phyloP scores from a whole-genome alignment of 2,888 invertebrate genomes.

The Pycnomerus fuliginosus region DNA sequence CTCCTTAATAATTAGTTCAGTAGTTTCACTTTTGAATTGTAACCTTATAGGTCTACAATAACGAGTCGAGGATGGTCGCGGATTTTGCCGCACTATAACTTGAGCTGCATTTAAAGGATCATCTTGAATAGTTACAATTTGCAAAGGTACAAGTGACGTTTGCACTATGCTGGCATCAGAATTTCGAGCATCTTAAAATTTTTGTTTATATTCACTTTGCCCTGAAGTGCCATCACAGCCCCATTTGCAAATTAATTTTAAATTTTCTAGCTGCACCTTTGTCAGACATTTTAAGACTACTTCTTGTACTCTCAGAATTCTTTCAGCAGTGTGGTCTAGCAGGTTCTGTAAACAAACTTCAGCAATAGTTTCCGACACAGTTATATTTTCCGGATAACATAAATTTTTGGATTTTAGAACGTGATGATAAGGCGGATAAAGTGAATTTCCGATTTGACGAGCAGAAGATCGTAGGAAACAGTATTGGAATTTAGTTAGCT shows the following conservation, averaged over 20 bases:
- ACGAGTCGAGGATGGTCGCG: conserved; percentile 34
- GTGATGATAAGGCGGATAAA: too few relatives aligned
- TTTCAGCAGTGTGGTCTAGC: not conserved
- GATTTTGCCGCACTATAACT: conserved; percentile 41
- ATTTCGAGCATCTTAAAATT: conserved; percentile 27
- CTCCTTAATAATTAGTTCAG: conserved; percentile 33
- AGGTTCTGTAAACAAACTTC: too few relatives aligned
- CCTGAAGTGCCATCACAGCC: too few relatives aligned
- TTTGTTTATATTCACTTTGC: conserved; percentile 35
- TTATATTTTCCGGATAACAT: too few relatives aligned
- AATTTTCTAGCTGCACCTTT: conserved; percentile 12
- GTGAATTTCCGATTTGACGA: too few relatives aligned
- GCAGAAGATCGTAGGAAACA: too few relatives aligned
- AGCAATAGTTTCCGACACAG: too few relatives aligned
- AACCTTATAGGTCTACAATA: conserved; percentile 38
- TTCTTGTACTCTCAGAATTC: conserved; percentile 5
- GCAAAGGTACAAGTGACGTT: conserved; percentile 31
- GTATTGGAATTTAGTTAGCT: too few relatives aligned
- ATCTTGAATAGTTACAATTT: conserved; percentile 18
- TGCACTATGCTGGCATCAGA: conserved; percentile 38
- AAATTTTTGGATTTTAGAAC: too few relatives aligned
- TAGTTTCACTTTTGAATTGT: conserved; percentile 32
- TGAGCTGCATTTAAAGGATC: conserved; percentile 25
- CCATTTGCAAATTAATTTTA: conserved; percentile 22
- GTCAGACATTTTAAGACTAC: too few relatives aligned